Percentiles rank a stretch among this genome's conserved stretches.
Conservation (phyloP, 2,888 invertebrate species). For the Sussaba pulchella region DNA sequence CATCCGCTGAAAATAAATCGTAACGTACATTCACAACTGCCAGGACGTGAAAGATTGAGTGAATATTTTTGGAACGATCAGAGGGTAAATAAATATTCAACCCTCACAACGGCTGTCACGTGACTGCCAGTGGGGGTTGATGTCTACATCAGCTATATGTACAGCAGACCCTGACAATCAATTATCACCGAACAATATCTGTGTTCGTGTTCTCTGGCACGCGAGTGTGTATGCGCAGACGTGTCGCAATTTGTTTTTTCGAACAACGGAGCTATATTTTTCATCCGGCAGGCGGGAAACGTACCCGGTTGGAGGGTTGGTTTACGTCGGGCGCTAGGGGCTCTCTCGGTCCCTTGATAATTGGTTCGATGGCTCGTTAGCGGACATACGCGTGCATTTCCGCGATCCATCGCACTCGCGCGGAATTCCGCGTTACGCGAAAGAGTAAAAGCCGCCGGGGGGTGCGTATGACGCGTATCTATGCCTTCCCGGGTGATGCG, state of each 20-base stretch:
- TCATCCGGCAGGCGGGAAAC: neutral
- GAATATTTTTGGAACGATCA: neutral
- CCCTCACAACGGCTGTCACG: neutral
- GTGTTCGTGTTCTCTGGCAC: constrained; percentile 1
- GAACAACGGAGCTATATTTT: constrained; percentile 39
- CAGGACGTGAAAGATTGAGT: neutral
- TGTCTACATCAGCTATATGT: neutral
- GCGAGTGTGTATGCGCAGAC: constrained; percentile 21
- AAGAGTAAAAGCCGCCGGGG: neutral
- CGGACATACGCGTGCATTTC: constrained; percentile 65
- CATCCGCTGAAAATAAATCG: too few species aligned
- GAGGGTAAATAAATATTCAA: constrained; percentile 10
- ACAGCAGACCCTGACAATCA: constrained; percentile 33
- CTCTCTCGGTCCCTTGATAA: constrained; percentile 58
- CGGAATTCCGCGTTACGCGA: neutral
- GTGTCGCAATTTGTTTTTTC: constrained; percentile 54
- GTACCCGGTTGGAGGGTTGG: neutral
- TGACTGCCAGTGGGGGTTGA: constrained; percentile 1
- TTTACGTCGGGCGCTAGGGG: neutral
- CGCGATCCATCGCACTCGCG: constrained; percentile 54
- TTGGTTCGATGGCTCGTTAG: constrained; percentile 70
- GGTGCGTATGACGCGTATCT: constrained; percentile 6
- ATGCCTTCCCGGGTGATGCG: constrained; percentile 10
- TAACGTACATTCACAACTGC: too few species aligned
- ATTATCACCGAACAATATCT: constrained; percentile 28